Conservation (phyloP, 1,140 invertebrate genomes). For the Scaptomyza graminum region DNA sequence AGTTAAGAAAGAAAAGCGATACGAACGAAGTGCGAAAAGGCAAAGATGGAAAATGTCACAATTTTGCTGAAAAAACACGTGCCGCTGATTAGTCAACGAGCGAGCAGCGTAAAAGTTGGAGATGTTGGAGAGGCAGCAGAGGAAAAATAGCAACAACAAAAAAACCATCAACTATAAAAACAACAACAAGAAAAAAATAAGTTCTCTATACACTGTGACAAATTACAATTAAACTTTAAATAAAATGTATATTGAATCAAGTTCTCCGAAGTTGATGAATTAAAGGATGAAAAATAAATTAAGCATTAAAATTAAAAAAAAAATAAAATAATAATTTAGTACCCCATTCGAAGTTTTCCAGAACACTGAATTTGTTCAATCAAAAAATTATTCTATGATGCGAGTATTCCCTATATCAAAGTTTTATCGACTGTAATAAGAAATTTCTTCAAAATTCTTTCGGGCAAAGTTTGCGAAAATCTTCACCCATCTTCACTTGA, state of each 20-base stretch:
- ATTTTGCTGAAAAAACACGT: conserved; percentile 77
- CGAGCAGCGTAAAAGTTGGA: conserved; percentile 16
- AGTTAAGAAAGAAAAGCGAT: conserved; percentile 28
- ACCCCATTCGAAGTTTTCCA: no score
- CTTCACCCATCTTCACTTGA: no score
- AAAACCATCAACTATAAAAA: background rate
- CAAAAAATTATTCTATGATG: no score
- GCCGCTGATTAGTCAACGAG: conserved; percentile 69
- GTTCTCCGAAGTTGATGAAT: no score
- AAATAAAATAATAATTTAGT: no score
- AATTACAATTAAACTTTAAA: background rate
- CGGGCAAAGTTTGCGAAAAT: no score
- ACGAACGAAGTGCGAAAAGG: conserved; percentile 35
- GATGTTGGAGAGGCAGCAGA: background rate
- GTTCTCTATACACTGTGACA: conserved; percentile 4
- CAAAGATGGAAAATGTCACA: conserved; percentile 69
- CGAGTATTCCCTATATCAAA: no score
- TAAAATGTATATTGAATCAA: background rate
- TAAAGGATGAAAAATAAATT: no score
- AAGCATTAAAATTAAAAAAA: no score
- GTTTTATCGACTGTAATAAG: no score
- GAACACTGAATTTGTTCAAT: no score
- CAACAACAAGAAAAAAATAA: conserved; percentile 1
- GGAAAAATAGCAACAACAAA: conserved; percentile 4
- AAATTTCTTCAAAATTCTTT: no score